These are phyloP conservation scores for Nasonia vitripennis DNA, from an alignment of 1,140 invertebrate species.

Conservation along the genomic window DNA sequence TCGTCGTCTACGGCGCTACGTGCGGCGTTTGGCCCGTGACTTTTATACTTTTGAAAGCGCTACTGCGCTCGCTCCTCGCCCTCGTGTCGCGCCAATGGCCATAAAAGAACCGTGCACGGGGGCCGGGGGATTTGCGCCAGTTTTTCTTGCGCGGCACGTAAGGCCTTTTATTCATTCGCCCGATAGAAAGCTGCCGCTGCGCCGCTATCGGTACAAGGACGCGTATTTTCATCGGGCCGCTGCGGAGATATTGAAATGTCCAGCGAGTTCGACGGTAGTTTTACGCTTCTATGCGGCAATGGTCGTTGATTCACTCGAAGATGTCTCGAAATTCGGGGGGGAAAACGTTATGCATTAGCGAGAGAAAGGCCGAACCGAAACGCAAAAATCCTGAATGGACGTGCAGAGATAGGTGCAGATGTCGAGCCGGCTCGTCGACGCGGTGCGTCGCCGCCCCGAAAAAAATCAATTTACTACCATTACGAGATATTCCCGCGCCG, in stretches of 20 bases:
- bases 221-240: conserved; percentile 23
- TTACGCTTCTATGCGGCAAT: not conserved
- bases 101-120: not conserved
- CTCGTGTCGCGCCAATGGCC: conserved; percentile 1
- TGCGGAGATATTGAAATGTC: conserved; percentile 38
- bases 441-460: not conserved
- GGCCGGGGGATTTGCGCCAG: conserved; percentile 17
- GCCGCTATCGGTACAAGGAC: not conserved
- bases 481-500: conserved; percentile 51
- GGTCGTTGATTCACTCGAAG: not conserved
- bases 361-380: not conserved
- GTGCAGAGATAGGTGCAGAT: conserved; percentile 27
- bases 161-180: conserved; percentile 40
- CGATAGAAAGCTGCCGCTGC: not conserved
- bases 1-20: conserved; percentile 27
- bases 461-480: conserved; percentile 62
- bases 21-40: conserved; percentile 30
- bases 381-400: conserved; percentile 9
- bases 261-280: not conserved
- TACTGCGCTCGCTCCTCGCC: not conserved
- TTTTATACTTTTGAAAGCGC: conserved; percentile 43
- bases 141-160: conserved; percentile 41
- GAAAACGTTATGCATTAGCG: not conserved
- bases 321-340: not conserved
- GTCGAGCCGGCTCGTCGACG: not conserved